phyloP scores from a whole-genome alignment of 2,797 vertebrate species.

The Aselliscus stoliczkanus region DNA sequence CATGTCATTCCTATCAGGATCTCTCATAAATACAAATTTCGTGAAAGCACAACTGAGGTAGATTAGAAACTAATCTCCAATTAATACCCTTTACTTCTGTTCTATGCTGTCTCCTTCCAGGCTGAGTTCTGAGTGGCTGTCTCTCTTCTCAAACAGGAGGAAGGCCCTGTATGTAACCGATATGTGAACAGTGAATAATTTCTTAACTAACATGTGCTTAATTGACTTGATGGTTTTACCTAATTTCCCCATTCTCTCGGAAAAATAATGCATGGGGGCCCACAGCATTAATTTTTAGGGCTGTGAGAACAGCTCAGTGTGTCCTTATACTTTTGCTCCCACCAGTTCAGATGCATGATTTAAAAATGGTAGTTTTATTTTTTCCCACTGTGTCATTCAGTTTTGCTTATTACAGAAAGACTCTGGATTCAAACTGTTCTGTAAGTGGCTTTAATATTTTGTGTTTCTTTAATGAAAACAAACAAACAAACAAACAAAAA shows the following conservation, averaged over 20 bases:
- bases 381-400: neutral
- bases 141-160: neutral
- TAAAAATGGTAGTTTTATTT: neutral
- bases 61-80: neutral
- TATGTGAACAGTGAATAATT: neutral
- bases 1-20: neutral
- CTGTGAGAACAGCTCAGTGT: neutral
- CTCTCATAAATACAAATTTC: neutral
- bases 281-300: neutral
- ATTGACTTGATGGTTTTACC: neutral
- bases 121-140: neutral
- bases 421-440: neutral
- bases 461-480: neutral
- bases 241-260: neutral
- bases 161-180: neutral
- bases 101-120: neutral
- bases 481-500: neutral
- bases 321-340: neutral
- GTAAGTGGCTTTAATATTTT: neutral
- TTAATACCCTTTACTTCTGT: neutral
- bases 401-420: neutral
- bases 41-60: neutral
- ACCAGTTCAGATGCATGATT: neutral
- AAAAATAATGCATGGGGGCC: neutral
- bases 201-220: neutral